Evolutionary conservation across 2,797 vertebrate species (phyloP).

Genomic region (Siniperca scherzeri): DNA sequence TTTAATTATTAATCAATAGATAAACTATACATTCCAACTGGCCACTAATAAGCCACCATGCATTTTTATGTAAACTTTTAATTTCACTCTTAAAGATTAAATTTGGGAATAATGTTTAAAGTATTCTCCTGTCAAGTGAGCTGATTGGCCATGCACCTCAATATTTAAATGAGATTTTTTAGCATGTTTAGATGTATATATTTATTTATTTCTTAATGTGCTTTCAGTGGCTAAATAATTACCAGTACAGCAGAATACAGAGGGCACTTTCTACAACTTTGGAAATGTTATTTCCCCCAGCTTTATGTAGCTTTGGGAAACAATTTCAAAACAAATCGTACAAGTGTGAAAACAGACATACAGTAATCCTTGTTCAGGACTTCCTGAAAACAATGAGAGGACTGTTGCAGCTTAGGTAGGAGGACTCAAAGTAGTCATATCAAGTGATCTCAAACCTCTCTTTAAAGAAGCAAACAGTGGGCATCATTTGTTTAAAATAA

Average conservation of each 20-base stretch:
- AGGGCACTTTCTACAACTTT: background rate
- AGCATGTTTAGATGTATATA: background rate
- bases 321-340: conserved; percentile 26
- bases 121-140: background rate
- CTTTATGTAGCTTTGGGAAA: conserved; percentile 31
- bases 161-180: background rate
- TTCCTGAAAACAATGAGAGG: conserved; percentile 44
- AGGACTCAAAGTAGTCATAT: conserved; percentile 20
- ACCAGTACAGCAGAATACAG: background rate
- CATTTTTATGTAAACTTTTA: background rate
- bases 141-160: background rate
- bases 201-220: background rate
- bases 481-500: background rate
- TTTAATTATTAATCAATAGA: background rate
- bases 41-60: too few relatives aligned
- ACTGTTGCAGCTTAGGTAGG: conserved; percentile 36
- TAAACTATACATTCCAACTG: background rate
- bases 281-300: background rate
- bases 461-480: conserved; percentile 18
- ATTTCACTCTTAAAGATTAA: background rate
- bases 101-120: background rate
- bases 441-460: conserved; percentile 21
- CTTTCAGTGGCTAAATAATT: background rate
- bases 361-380: conserved; percentile 37
- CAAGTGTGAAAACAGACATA: conserved; percentile 11